These are phyloP conservation scores for Patiria miniata DNA, from an alignment of 35 echinoderm and acorn worm genomes.

Conservation along the genomic window DNA sequence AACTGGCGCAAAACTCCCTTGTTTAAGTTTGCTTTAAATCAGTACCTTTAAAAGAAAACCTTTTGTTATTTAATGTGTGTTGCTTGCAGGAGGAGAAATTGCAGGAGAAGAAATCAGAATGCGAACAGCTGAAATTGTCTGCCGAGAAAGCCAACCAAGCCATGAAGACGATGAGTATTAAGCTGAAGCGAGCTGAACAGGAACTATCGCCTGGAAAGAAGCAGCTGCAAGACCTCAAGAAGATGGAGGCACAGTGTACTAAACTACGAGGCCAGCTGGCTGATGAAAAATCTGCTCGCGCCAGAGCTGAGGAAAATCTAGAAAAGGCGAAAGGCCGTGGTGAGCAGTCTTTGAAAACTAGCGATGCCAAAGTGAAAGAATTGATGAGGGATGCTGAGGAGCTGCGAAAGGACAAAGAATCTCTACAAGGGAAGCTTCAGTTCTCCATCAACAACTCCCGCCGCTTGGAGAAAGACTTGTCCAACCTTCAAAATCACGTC, in stretches of 20 bases:
- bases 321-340: conserved; percentile 13
- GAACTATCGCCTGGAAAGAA: conserved; percentile 57
- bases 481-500: conserved; percentile 47
- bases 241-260: conserved; percentile 51
- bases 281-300: conserved; percentile 52
- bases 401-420: conserved; percentile 68
- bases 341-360: neutral
- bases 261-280: conserved; percentile 61
- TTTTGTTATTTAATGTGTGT: too few species aligned
- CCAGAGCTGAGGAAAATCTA: neutral
- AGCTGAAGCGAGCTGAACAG: conserved; percentile 66
- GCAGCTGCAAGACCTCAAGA: conserved; percentile 55
- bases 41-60: too few species aligned
- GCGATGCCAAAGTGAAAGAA: conserved; percentile 17
- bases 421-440: conserved; percentile 57
- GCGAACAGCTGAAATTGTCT: conserved; percentile 67
- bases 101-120: conserved; percentile 57
- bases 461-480: conserved; percentile 59
- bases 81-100: conserved; percentile 62
- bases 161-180: conserved; percentile 58
- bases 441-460: conserved; percentile 72
- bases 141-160: conserved; percentile 69
- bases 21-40: too few species aligned
- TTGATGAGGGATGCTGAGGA: conserved; percentile 43
- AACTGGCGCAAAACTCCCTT: too few species aligned